Base-by-base conservation (phyloP, 2,797 vertebrate species). In the Coregonus suidteri region DNA sequence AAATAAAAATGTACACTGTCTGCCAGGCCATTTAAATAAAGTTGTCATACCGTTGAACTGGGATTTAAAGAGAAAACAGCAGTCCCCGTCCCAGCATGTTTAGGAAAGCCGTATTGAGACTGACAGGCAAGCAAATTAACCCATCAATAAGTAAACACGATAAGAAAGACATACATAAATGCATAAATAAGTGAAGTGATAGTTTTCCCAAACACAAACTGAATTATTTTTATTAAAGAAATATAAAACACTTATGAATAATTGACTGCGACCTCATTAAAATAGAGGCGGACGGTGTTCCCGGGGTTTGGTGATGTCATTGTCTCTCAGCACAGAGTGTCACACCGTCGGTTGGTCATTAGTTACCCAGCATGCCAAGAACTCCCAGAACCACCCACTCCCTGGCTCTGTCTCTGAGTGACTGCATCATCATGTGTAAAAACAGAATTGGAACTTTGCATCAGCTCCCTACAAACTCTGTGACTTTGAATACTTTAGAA, bases 121-220 rank as follows among this genome's bases (percentile, higher is more conserved):
- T 2, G 75, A 83, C 84, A 85, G 86, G 77, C 16, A 5, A 67
- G 85, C 84, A 86, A 88, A 91, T 86, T 74, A 86, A 83, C 56
- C 82, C 83, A 92, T 92, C 84, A 91, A 92, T 91, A 87, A 90
- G 81, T 91, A 85, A 92, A 89, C 75, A 75, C 6, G 71, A 83
- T 89, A 80, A 89, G 90, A 89, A 84, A 88, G 89, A 83, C 64
- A 91, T 85, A 86, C 80, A 80, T 85, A 87, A 81, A 81, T 78
- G 84, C 79, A 90, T 91, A 53, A 89, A 92, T 87, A 89, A 91
- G 73, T 90, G 80, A 88, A 80, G 74, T 77, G 66, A 65, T 6
- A 37, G 70, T 81, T 65, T 83, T 30, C 71, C 56, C 37, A 76
- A 88, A 88, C 76, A 84, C 56, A 82, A 80, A 78, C 70, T 0